Conservation (phyloP, 2,797 vertebrate genomes). For the Catharus ustulatus region DNA sequence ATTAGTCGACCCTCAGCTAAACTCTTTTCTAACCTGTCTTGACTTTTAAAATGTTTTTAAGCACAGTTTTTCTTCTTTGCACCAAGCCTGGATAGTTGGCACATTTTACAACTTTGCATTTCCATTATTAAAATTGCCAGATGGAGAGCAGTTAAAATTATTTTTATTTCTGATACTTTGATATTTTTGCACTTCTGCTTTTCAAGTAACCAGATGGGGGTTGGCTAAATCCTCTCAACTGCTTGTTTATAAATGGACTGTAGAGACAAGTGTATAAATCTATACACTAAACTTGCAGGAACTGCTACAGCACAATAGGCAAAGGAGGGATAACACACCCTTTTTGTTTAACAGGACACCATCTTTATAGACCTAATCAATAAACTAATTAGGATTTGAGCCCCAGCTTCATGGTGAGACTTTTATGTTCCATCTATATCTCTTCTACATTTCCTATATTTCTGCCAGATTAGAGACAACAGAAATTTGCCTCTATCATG, state of each 20-base stretch:
- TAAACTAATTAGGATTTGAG: conserved; percentile 26
- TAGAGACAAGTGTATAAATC: background rate
- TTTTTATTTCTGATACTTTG: conserved; percentile 16
- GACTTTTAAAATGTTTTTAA: background rate
- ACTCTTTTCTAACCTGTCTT: background rate
- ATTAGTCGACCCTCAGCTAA: background rate
- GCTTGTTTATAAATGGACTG: conserved; percentile 26
- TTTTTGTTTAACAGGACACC: background rate
- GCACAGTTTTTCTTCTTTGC: background rate
- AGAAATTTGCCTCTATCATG: background rate
- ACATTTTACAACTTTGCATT: background rate
- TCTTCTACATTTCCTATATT: background rate
- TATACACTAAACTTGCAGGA: background rate
- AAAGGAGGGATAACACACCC: background rate
- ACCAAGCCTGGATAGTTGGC: background rate
- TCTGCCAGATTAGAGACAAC: background rate
- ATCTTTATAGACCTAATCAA: conserved; percentile 7
- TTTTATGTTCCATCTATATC: background rate
- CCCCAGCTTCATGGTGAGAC: background rate
- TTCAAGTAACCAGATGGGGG: conserved; percentile 34
- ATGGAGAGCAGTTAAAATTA: background rate
- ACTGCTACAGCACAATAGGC: background rate
- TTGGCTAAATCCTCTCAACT: conserved; percentile 45
- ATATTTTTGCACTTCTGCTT: conserved; percentile 37
- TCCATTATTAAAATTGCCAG: conserved; percentile 48